phyloP scores from a whole-genome alignment of 2,797 vertebrate species.

The Callimico goeldii region DNA sequence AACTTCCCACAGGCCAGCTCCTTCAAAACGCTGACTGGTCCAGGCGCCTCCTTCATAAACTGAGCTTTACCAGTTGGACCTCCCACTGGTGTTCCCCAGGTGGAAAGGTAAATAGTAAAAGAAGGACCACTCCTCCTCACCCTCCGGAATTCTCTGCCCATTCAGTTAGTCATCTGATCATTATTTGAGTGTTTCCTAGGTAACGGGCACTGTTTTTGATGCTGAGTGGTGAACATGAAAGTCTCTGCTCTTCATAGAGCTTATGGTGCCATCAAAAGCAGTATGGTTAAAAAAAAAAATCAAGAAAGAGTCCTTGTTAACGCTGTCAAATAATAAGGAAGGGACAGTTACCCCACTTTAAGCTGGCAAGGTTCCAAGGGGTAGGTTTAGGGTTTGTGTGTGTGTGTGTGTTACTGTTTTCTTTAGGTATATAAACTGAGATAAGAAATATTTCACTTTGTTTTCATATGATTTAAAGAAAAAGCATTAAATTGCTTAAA shows the following conservation, averaged over 20 bases:
- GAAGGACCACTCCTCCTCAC: background rate
- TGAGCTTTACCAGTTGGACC: background rate
- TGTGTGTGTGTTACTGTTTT: background rate
- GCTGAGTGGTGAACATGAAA: background rate
- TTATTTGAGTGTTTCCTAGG: slow-evolving; percentile 44
- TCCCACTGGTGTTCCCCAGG: background rate
- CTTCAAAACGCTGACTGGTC: background rate
- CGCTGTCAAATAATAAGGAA: background rate
- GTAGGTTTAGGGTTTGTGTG: background rate
- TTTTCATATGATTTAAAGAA: background rate
- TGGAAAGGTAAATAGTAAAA: slow-evolving; percentile 18
- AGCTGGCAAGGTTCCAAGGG: background rate
- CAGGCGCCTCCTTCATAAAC: background rate
- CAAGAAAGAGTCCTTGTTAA: background rate
- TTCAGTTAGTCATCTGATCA: slow-evolving; percentile 31
- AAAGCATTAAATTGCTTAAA: slow-evolving; percentile 15
- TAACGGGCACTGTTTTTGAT: slow-evolving; percentile 33
- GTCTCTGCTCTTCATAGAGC: background rate
- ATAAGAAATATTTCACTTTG: background rate
- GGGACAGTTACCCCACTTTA: background rate
- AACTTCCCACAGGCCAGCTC: background rate
- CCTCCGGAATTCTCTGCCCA: slow-evolving; percentile 6
- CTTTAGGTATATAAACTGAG: background rate
- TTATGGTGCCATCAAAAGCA: background rate
- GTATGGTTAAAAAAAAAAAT: background rate